phyloP scores from a whole-genome alignment of 92 coral and sea anemone genomes.

The Zoanthus gigantus region DNA sequence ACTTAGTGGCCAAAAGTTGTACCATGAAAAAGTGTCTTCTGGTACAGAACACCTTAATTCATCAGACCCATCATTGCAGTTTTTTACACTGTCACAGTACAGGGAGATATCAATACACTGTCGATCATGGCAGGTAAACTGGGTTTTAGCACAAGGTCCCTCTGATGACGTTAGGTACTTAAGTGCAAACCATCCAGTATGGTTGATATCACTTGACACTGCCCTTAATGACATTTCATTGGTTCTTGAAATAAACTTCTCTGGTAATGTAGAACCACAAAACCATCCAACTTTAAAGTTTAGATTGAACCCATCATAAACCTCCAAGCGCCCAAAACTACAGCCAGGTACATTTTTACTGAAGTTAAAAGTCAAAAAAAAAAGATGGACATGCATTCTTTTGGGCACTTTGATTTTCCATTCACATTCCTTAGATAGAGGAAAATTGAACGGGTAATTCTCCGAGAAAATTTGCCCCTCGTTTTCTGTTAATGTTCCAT shows the following conservation, averaged over 20 bases:
- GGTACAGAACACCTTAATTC: slow-evolving; percentile 77
- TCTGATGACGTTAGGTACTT: slow-evolving; percentile 63
- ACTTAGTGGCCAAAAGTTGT: slow-evolving; percentile 91
- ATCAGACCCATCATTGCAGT: slow-evolving; percentile 90
- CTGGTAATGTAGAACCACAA: slow-evolving; percentile 71
- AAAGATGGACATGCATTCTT: slow-evolving; percentile 69
- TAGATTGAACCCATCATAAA: slow-evolving; percentile 77
- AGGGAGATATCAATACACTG: slow-evolving; percentile 63
- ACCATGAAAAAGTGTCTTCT: slow-evolving; percentile 76
- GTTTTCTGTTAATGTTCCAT: slow-evolving; percentile 54
- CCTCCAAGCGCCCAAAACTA: slow-evolving; percentile 70
- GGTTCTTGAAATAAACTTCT: slow-evolving; percentile 74
- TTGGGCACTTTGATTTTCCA: slow-evolving; percentile 93
- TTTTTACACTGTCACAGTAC: slow-evolving; percentile 70
- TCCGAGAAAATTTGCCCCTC: slow-evolving; percentile 83
- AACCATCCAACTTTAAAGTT: slow-evolving; percentile 71
- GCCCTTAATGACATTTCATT: slow-evolving; percentile 73
- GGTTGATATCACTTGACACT: slow-evolving; percentile 52
- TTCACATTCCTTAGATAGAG: slow-evolving; percentile 73
- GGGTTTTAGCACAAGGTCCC: slow-evolving; percentile 75
- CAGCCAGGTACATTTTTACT: slow-evolving; percentile 59
- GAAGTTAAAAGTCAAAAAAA: slow-evolving; percentile 86
- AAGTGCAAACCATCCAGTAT: slow-evolving; percentile 86
- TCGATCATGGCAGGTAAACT: slow-evolving; percentile 78
- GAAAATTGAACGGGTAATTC: slow-evolving; percentile 84